A percentile compares a stretch with the other conserved stretches of the same genome.
Evolutionary conservation across 37 sponge, comb jelly and placozoan species (phyloP).

Genomic region (Oopsacas minuta): DNA sequence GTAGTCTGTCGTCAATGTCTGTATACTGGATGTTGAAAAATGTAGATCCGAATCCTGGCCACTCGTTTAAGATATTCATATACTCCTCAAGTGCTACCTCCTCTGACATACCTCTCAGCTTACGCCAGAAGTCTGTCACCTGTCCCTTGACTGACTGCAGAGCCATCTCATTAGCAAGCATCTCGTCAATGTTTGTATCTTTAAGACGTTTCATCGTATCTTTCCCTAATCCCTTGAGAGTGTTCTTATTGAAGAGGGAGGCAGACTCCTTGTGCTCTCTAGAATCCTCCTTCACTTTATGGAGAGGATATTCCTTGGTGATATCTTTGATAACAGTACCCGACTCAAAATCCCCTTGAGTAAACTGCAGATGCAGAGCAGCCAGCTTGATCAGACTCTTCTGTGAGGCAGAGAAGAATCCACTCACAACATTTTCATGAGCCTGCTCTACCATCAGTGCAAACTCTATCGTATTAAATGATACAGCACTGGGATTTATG

Average conservation of each 20-base stretch:
- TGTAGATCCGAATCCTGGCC: slow-evolving; percentile 59
- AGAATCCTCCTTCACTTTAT: slow-evolving; percentile 33
- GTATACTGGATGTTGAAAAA: slow-evolving; percentile 61
- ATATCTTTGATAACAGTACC: slow-evolving; percentile 33
- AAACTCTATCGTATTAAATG: slow-evolving; percentile 55
- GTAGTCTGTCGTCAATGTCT: slow-evolving; percentile 51
- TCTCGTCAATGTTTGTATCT: slow-evolving; percentile 16
- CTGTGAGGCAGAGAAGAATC: slow-evolving; percentile 42
- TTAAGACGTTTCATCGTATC: slow-evolving; percentile 19
- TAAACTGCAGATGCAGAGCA: slow-evolving; percentile 64
- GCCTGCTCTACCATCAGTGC: slow-evolving; percentile 77
- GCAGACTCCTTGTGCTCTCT: slow-evolving; percentile 34
- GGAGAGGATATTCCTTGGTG: slow-evolving; percentile 40
- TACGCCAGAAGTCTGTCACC: slow-evolving; percentile 63
- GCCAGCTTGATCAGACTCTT: slow-evolving; percentile 52
- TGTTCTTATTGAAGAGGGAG: slow-evolving; percentile 19
- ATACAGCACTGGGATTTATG: slow-evolving; percentile 39
- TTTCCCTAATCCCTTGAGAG: slow-evolving; percentile 22
- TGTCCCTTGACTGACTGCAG: slow-evolving; percentile 39
- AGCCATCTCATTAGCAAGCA: slow-evolving; percentile 26
- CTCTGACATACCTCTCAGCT: slow-evolving; percentile 55
- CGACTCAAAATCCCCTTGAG: slow-evolving; percentile 51
- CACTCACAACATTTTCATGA: slow-evolving; percentile 52
- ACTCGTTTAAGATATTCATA: slow-evolving; percentile 54
- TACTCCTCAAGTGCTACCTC: slow-evolving; percentile 55